Base-by-base conservation (phyloP, 2,113 vertebrate species). In the Struthio camelus region DNA sequence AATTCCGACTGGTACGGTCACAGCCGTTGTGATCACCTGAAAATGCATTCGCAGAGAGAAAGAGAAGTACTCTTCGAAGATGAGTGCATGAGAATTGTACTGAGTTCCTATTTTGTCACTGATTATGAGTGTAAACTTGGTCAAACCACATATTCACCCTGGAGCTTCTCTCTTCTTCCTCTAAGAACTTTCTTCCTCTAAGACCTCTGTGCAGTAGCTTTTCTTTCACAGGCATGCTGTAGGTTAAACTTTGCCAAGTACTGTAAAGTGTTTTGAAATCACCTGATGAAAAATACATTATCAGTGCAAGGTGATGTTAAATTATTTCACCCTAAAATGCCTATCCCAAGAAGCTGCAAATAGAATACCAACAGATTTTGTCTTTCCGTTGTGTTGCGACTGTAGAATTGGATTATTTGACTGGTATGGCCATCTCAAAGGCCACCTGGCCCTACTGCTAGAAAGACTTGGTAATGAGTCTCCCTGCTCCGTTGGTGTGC, bases 231-330 rank as follows among this genome's bases (percentile, higher is more conserved):
- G 25, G 30, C 24, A 6, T 84, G 50, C 70, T 23, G 17, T 58
- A 61, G 19, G 56, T 91, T 89, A 53, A 95, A 50, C 53, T 95
- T 94, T 56, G 44, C 40, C 22, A n/a, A 82, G 42, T 78, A 54
- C n/a, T 80, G 7, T 48, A 42, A 77, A 38, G 30, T 79, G 48
- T 61, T 89, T 62, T 87, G 90, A 82, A 96, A 89, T 73, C 32
- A 69, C 53, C 66, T 10, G 78, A 54, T 89, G 83, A 82, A 91
- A 91, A 96, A 50, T 78, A 81, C 22, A 53, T 85, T 87, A 90
- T 83, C 88, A 64, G 54, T 48, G 59, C 48, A 86, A 25, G 38
- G 56, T 46, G 14, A 42, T 51, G 61, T 94, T 89, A 44, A 91
- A 56, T 28, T 79, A 53, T 87, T 85, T 91, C 62, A 50, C 14